phyloP scores from a whole-genome alignment of 1,140 invertebrate genomes.

The Drosophila mojavensis region DNA sequence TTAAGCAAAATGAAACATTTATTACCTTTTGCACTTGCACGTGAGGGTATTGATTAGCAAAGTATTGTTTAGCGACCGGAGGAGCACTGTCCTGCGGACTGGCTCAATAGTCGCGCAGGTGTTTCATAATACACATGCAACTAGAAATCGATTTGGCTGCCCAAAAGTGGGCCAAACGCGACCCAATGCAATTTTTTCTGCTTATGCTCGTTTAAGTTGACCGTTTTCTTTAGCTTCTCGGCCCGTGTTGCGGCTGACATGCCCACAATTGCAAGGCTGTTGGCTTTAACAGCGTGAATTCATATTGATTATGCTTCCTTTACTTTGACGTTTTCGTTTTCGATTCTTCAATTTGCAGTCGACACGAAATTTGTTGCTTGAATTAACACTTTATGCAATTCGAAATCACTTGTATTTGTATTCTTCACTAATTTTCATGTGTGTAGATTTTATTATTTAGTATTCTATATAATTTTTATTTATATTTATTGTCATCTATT shows the following conservation, averaged over 20 bases:
- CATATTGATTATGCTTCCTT: constrained; percentile 6
- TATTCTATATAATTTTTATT: constrained; percentile 6
- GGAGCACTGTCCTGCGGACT: constrained; percentile 23
- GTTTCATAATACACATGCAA: constrained; percentile 46
- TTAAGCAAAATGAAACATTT: constrained; percentile 13
- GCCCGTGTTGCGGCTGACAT: neutral
- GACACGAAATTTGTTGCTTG: neutral
- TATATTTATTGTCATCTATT: constrained; percentile 31
- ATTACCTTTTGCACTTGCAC: constrained; percentile 32
- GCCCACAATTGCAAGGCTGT: constrained; percentile 4
- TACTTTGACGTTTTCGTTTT: neutral
- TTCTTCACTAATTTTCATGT: neutral
- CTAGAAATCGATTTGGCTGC: constrained; percentile 47
- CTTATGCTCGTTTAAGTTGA: constrained; percentile 20
- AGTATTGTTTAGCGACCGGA: neutral
- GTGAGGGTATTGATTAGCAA: constrained; percentile 13
- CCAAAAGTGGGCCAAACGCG: constrained; percentile 35
- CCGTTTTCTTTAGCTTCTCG: constrained; percentile 19
- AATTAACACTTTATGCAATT: neutral
- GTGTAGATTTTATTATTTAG: neutral
- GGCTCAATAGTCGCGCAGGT: constrained; percentile 36
- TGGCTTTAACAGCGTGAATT: constrained; percentile 11
- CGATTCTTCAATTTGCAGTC: neutral
- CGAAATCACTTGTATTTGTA: neutral
- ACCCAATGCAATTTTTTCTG: constrained; percentile 65